phyloP scores from a whole-genome alignment of 2,113 vertebrate genomes.

The Columba livia region DNA sequence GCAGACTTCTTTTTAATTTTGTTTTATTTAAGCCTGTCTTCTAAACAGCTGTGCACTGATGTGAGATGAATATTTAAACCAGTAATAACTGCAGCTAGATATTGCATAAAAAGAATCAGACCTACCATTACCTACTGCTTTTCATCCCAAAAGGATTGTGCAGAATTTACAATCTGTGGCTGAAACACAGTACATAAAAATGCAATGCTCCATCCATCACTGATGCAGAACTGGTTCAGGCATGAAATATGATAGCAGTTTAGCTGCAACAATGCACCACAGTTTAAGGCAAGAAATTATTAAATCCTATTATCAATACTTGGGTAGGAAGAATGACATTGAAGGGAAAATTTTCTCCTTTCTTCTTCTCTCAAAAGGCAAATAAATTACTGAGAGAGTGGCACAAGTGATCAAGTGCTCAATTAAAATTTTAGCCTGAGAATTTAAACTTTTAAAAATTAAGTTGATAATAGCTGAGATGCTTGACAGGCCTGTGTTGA shows the following conservation, averaged over 20 bases:
- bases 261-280: background rate
- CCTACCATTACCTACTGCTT: background rate
- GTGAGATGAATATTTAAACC: slow-evolving; percentile 16
- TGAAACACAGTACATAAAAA: background rate
- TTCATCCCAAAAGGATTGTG: background rate
- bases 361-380: background rate
- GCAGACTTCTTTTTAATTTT: background rate
- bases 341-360: background rate
- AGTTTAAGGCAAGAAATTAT: background rate
- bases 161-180: background rate
- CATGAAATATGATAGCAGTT: background rate
- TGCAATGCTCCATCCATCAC: background rate
- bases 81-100: background rate
- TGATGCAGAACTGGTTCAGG: background rate
- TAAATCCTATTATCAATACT: background rate
- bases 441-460: background rate
- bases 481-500: background rate
- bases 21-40: background rate
- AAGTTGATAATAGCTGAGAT: background rate
- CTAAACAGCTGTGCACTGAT: background rate
- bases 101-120: background rate
- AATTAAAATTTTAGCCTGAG: background rate
- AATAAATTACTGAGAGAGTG: background rate
- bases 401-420: background rate
- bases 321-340: background rate